Conservation (phyloP, 2,113 vertebrate genomes). For the Bostrychus sinensis region DNA sequence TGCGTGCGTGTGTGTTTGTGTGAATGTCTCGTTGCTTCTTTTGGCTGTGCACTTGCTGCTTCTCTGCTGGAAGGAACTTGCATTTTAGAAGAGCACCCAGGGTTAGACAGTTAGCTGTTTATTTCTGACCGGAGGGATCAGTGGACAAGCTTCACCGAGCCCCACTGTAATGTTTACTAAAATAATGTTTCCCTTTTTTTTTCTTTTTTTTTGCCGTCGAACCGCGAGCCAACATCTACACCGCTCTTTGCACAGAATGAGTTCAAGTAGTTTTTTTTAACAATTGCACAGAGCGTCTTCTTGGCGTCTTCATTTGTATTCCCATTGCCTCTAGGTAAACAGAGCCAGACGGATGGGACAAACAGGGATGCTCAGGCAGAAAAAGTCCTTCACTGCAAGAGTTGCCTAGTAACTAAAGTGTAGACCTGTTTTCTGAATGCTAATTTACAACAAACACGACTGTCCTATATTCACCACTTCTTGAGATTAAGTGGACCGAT, state of each 20-base stretch:
- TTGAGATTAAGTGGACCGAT: no score
- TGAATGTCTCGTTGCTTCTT: not conserved
- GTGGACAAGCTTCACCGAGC: constrained; percentile 18
- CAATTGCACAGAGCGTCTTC: not conserved
- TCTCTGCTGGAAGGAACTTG: constrained; percentile 11
- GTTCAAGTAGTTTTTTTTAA: not conserved
- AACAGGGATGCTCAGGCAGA: not conserved
- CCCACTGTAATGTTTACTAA: constrained; percentile 24
- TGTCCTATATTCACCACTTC: not conserved
- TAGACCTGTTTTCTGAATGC: not conserved
- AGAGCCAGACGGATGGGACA: not conserved
- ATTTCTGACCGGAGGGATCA: constrained; percentile 31
- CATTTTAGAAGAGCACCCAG: constrained; percentile 17
- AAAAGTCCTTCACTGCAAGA: not conserved
- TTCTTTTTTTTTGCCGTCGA: not conserved
- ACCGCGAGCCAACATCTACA: constrained; percentile 1
- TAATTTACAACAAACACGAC: not conserved
- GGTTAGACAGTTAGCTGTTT: constrained; percentile 30
- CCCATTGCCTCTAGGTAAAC: not conserved
- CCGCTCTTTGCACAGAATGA: not conserved
- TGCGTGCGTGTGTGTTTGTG: not conserved
- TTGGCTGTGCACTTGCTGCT: constrained; percentile 4
- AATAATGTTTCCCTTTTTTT: constrained; percentile 21
- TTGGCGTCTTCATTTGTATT: constrained; percentile 1
- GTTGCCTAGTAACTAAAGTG: constrained; percentile 9